These are phyloP conservation scores for Erpetoichthys calabaricus DNA, from an alignment of 2,797 vertebrate species.

Conservation along the genomic window DNA sequence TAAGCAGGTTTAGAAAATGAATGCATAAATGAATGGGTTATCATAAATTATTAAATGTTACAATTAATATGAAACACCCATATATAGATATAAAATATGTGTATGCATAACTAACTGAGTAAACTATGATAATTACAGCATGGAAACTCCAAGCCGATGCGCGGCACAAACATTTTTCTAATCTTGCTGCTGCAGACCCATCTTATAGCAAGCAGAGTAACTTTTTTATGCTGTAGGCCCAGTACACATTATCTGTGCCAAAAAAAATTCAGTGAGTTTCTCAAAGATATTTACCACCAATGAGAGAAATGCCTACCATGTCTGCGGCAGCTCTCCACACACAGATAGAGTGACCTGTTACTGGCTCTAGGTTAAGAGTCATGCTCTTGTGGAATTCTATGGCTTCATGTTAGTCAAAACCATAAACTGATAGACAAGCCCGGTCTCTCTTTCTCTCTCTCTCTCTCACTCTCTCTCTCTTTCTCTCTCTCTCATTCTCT, in stretches of 20 bases:
- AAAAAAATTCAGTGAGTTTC: conserved; percentile 38
- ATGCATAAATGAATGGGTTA: no score
- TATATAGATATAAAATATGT: no score
- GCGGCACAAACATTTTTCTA: not conserved
- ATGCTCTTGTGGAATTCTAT: conserved; percentile 38
- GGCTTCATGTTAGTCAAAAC: conserved; percentile 26
- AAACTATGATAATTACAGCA: no score
- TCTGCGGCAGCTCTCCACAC: conserved; percentile 28
- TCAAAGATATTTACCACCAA: conserved; percentile 52
- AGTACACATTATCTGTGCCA: conserved; percentile 30
- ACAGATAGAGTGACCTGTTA: conserved; percentile 23
- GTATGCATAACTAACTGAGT: no score
- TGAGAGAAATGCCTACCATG: conserved; percentile 51
- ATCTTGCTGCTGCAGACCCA: not conserved
- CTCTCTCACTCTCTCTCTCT: no score
- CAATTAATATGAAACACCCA: no score
- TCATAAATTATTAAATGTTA: no score
- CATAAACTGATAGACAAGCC: conserved; percentile 28
- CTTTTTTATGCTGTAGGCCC: conserved; percentile 1
- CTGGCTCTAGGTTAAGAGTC: conserved; percentile 30
- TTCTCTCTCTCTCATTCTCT: no score
- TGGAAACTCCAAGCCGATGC: no score
- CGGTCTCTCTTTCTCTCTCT: conserved; percentile 5
- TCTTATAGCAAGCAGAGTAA: not conserved
- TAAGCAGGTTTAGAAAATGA: no score